phyloP scores from a whole-genome alignment of 2,888 invertebrate genomes.

The Epinotia demarniana region DNA sequence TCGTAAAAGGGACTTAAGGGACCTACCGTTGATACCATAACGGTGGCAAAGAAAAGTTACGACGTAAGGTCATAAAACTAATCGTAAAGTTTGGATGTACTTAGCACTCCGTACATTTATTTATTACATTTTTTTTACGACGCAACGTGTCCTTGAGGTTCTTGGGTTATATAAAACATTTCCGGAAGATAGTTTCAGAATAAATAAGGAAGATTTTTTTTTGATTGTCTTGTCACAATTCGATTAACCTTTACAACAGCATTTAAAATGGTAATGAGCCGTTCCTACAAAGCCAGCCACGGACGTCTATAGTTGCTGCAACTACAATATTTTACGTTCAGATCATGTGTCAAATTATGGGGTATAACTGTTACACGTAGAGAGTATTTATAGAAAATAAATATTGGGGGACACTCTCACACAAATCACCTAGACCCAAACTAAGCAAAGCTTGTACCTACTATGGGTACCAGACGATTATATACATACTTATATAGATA shows the following conservation, averaged over 20 bases:
- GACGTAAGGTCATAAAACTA: conserved; percentile 17
- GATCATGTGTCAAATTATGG: no score
- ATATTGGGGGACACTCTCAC: no score
- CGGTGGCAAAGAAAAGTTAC: conserved; percentile 17
- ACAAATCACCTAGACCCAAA: no score
- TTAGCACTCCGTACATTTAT: not conserved
- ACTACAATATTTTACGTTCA: no score
- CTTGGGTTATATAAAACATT: conserved; percentile 1
- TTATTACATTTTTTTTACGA: conserved; percentile 6
- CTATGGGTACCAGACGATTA: no score
- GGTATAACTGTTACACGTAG: no score
- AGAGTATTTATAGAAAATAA: no score
- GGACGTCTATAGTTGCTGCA: no score
- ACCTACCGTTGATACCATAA: not conserved
- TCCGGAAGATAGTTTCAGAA: conserved; percentile 3
- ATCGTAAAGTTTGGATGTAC: conserved; percentile 10
- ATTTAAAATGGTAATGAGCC: no score
- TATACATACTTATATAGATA: no score
- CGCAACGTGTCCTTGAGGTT: not conserved
- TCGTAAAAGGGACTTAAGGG: conserved; percentile 4
- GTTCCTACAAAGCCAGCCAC: no score
- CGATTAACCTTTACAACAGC: not conserved
- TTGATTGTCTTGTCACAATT: not conserved
- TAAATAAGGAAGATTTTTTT: conserved; percentile 24
- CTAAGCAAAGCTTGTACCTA: no score